phyloP scores from a whole-genome alignment of 2,888 invertebrate genomes.

The Heliconius hortense region DNA sequence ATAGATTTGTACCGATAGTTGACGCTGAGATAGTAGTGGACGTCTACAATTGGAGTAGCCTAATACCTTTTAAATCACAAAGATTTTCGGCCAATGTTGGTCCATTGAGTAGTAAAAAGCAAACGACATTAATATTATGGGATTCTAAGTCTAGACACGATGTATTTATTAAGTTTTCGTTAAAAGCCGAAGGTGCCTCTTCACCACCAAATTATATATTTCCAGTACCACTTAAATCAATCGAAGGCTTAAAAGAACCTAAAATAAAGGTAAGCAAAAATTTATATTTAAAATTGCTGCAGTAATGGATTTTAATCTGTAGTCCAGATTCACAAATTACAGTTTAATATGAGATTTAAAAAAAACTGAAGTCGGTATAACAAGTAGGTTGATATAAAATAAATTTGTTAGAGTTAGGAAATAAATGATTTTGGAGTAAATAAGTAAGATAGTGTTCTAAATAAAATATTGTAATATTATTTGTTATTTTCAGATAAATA shows the following conservation, averaged over 20 bases:
- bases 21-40: constrained; percentile 80
- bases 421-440: too few species aligned
- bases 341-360: neutral
- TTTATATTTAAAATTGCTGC: too few species aligned
- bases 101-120: constrained; percentile 58
- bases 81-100: constrained; percentile 53
- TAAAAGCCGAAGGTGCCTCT: constrained; percentile 70
- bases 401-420: too few species aligned
- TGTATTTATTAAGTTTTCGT: constrained; percentile 71
- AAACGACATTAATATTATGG: constrained; percentile 57
- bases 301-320: neutral
- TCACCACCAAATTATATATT: constrained; percentile 85
- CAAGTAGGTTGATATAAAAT: neutral
- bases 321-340: too few species aligned
- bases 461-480: neutral
- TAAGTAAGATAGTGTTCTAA: neutral
- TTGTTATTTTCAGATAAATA: constrained; percentile 13
- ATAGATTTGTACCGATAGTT: constrained; percentile 72
- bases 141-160: constrained; percentile 53
- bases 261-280: constrained; percentile 77
- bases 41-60: constrained; percentile 82
- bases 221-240: constrained; percentile 81
- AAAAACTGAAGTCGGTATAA: neutral
- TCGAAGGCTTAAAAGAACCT: constrained; percentile 77
- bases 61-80: constrained; percentile 62